These are phyloP conservation scores for Eleginops maclovinus DNA, from an alignment of 2,113 vertebrate species.

Conservation along the genomic window DNA sequence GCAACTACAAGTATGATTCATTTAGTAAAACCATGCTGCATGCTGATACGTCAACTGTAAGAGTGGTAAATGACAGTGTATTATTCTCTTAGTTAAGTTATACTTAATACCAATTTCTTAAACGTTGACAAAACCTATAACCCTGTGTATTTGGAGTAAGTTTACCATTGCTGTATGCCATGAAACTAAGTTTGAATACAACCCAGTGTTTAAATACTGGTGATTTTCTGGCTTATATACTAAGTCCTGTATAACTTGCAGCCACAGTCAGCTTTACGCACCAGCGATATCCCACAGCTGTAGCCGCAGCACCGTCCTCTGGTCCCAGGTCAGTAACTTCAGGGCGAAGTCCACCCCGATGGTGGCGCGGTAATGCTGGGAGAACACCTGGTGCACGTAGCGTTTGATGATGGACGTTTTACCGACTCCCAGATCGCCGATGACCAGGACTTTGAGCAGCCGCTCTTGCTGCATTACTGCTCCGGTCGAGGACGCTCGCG, in stretches of 20 bases:
- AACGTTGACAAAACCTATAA: not conserved
- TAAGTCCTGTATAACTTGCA: too few species aligned
- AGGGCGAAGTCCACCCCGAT: constrained; percentile 87
- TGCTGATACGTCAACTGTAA: not conserved
- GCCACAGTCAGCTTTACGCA: constrained; percentile 42
- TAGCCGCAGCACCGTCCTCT: constrained; percentile 79
- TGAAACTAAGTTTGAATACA: not conserved
- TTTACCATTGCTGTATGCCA: not conserved
- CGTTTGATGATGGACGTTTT: constrained; percentile 87
- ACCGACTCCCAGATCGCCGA: constrained; percentile 85
- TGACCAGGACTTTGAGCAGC: constrained; percentile 85
- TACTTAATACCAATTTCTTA: not conserved
- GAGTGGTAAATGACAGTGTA: not conserved
- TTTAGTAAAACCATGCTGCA: not conserved
- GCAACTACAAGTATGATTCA: too few species aligned
- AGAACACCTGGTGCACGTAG: constrained; percentile 86
- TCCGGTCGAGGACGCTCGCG: not conserved
- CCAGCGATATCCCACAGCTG: constrained; percentile 88
- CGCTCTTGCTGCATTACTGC: constrained; percentile 79
- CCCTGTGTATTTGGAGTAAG: not conserved
- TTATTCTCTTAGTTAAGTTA: not conserved
- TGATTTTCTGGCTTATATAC: not conserved
- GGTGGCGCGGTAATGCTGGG: constrained; percentile 86
- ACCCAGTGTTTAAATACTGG: not conserved
- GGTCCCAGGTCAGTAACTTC: constrained; percentile 84